Conservation (phyloP, 2,797 vertebrate genomes). For the Pangasius djambal region DNA sequence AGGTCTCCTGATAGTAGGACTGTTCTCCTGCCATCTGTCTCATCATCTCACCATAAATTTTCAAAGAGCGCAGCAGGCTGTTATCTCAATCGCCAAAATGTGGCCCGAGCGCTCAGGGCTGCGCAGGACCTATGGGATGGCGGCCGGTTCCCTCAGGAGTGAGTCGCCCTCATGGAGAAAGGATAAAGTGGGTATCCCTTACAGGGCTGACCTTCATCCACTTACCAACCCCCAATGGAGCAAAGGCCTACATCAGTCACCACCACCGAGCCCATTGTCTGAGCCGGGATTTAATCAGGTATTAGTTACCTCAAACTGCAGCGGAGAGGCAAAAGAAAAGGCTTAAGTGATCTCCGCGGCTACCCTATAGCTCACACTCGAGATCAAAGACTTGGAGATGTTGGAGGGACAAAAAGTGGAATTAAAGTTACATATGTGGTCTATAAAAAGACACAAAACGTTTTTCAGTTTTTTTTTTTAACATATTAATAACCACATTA, state of each 20-base stretch:
- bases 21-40: constrained; percentile 57
- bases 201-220: constrained; percentile 94
- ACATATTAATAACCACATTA: neutral
- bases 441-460: constrained; percentile 1
- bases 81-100: constrained; percentile 87
- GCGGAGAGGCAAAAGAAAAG: constrained; percentile 72
- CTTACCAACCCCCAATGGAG: constrained; percentile 85
- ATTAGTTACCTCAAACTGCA: constrained; percentile 84
- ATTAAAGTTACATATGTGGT: constrained; percentile 39
- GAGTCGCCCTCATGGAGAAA: constrained; percentile 87
- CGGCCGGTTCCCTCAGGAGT: constrained; percentile 87
- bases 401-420: constrained; percentile 34
- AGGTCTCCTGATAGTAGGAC: constrained; percentile 47
- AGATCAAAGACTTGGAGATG: constrained; percentile 54
- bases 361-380: constrained; percentile 68
- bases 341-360: constrained; percentile 72
- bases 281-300: constrained; percentile 92
- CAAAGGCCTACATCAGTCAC: constrained; percentile 92
- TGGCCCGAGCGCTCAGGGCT: constrained; percentile 78
- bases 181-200: constrained; percentile 98
- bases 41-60: constrained; percentile 64
- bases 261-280: constrained; percentile 85
- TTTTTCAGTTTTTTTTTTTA: neutral
- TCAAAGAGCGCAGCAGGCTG: constrained; percentile 66
- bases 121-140: constrained; percentile 82